Base-by-base conservation (phyloP, 2,888 invertebrate species). In the Mesorhabditis spiculigera region DNA sequence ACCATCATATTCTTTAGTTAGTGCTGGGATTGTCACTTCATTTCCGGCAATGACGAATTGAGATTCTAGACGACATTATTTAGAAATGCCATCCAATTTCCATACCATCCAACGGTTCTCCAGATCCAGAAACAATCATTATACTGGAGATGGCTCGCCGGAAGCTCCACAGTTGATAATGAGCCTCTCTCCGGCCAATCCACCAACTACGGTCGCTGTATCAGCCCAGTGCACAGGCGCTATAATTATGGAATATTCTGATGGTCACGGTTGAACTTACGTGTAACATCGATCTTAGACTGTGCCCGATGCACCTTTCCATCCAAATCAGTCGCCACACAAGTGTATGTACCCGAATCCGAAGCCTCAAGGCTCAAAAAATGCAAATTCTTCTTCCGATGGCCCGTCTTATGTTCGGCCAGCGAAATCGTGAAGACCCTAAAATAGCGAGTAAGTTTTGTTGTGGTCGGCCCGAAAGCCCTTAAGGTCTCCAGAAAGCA, bases 81-180 rank as follows among this genome's bases (percentile, higher is more conserved):
- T 71, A 43, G 41, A 10, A 68, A 28, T 45, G n/a, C 43, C 13
- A 66, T 68, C 44, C 61, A 13, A 28, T 13, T 16, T 16, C 50
- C 67, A 63, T 43, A 77, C 79, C 75, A 69, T 80, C 72, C 4
- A 82, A 71, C 3, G 77, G 76, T 66, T 81, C 81, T 68, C 82
- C 81, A 42, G 73, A 72, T 41, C 75, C 81, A 69, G 75, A 73
- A 5, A 81, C 75, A 66, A 82, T 78, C 63, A 79, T 74, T 42
- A 82, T 79, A 64, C 65, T 6, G 77, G 76, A 62, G 73, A 68
- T 43, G 80, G 81, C 5, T 78, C 77, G 5, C 71, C 68, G 6
- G 70, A 65, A 5, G 65, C 66, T 6, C 78, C 78, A 70, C 83
- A 83, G 70, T 83, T 81, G 43, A 83, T 70, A 5, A 79, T 83